phyloP scores from a whole-genome alignment of 2,797 vertebrate species.

The Ptychobarbus kaznakovi region DNA sequence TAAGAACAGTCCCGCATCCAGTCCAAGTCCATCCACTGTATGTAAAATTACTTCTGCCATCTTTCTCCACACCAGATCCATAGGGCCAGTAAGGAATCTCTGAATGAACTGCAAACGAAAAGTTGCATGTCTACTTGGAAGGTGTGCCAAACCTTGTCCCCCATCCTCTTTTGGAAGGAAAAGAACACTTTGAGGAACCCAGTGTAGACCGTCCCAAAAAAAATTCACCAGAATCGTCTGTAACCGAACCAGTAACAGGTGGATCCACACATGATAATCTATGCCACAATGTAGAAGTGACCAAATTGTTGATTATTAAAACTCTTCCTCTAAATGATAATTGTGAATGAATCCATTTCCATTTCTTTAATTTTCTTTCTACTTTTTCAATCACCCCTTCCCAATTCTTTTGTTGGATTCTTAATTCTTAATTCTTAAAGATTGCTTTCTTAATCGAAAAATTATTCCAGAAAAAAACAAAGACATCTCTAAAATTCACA shows the following conservation, averaged over 20 bases:
- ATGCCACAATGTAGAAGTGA: conserved; percentile 28
- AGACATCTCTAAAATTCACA: not conserved
- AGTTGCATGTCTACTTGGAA: not conserved
- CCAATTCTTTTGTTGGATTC: not conserved
- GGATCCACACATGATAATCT: conserved; percentile 16
- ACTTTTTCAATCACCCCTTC: not conserved
- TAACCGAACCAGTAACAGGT: not conserved
- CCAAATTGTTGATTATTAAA: conserved; percentile 21
- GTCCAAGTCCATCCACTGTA: too few species aligned
- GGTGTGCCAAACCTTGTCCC: not conserved
- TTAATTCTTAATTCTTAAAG: too few species aligned
- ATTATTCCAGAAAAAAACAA: not conserved
- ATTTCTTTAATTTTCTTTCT: not conserved
- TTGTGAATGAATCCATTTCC: conserved; percentile 2
- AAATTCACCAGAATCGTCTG: not conserved
- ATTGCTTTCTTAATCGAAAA: conserved; percentile 3
- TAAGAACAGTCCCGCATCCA: too few species aligned
- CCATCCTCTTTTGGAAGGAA: conserved; percentile 16
- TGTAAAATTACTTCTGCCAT: too few species aligned
- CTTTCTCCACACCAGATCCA: too few species aligned
- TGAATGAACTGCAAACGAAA: conserved; percentile 21
- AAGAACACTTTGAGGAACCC: conserved; percentile 10
- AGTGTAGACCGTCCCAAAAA: conserved; percentile 26
- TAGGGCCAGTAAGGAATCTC: not conserved
- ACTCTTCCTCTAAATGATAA: conserved; percentile 3